phyloP scores from a whole-genome alignment of 1,140 invertebrate genomes.

The Saccostrea echinata region DNA sequence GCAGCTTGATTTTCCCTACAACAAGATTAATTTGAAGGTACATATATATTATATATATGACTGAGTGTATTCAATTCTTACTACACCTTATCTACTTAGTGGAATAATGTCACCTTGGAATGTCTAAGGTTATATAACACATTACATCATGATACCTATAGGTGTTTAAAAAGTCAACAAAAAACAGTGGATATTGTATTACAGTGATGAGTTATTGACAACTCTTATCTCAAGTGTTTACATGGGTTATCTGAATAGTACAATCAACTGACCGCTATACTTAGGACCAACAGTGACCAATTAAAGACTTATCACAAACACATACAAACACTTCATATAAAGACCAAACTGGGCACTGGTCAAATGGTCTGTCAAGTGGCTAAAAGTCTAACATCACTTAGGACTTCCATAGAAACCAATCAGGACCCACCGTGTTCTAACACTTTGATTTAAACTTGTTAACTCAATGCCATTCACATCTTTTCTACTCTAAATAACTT shows the following conservation, averaged over 20 bases:
- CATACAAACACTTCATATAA: not conserved
- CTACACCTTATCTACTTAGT: too few species aligned
- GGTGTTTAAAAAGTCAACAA: not conserved
- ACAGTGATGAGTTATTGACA: not conserved
- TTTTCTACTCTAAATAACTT: too few species aligned
- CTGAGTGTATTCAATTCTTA: too few species aligned
- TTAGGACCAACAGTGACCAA: not conserved
- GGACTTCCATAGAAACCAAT: not conserved
- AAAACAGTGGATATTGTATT: not conserved
- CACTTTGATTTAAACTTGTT: too few species aligned
- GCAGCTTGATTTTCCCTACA: too few species aligned
- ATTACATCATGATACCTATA: not conserved
- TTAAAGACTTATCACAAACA: conserved; percentile 23
- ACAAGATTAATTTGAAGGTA: too few species aligned
- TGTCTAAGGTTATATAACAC: not conserved
- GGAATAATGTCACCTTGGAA: too few species aligned
- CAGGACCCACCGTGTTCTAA: not conserved
- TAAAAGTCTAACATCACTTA: not conserved
- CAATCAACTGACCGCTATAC: not conserved
- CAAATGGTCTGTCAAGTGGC: not conserved
- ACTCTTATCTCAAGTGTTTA: not conserved
- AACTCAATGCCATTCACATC: too few species aligned
- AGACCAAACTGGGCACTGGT: not conserved
- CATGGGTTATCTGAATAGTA: not conserved
- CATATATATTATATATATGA: too few species aligned